Evolutionary conservation across 2,113 vertebrate genomes (phyloP), one percentile per base, ranked within the genome.

Genomic region (Scopus umbretta): DNA sequence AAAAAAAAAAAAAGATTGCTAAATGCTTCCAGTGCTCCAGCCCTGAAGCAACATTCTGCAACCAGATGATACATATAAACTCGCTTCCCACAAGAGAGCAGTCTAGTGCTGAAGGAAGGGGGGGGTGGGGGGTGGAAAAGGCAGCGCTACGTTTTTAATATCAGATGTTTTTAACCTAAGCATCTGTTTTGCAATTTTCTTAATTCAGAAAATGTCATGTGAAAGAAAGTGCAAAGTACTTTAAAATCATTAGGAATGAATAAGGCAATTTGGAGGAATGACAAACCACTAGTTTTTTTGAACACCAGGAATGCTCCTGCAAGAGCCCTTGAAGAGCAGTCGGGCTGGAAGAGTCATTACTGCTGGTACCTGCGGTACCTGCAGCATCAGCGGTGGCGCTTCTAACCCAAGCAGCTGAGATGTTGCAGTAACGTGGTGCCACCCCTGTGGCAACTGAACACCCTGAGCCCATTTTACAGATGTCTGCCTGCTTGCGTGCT

Each of bases 61-160:
- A 88, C 93, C 98, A 98, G 97, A 98, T 98, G 98, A 98, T 86
- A 43, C 61, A 70, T 79, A 97, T 96, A 97, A 97, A 96, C 90
- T 96, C 0, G 2, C 83, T 97, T 97, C 95, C 97, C 95, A 91
- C 96, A 96, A 97, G 96, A 94, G 62, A 94, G 87, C 88, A 93
- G 89, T 90, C 79, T 95, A 85, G 72, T 88, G 93, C 87, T 97
- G 88, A 97, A 93, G 84, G 73, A 94, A 82, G 40, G 40, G 40
- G 40, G 40, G 40, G n/a, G n/a, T n/a, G n/a, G n/a, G n/a, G n/a
- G n/a, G n/a, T n/a, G n/a, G 40, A 42, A 42, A 79, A 65, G 23
- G 68, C 30, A 18, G 1, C 30, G 12, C 73, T 81, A 20, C 94
- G 92, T 95, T 97, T 96, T 98, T 96, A 97, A 95, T 98, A 96